phyloP scores from a whole-genome alignment of 2,888 invertebrate species.

The Trachelus tabidus region DNA sequence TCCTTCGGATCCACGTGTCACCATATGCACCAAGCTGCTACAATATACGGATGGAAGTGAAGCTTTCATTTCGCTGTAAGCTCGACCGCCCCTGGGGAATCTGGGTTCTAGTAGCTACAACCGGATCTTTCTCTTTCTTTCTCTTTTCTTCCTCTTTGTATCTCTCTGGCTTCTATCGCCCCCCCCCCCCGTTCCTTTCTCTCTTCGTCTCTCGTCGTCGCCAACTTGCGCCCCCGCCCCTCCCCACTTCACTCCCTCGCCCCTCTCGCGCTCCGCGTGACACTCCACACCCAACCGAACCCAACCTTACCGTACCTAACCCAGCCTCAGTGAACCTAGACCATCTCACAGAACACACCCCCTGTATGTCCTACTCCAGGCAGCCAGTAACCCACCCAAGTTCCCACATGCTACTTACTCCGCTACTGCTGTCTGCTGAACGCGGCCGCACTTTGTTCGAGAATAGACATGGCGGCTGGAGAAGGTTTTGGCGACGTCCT shows the following conservation, averaged over 20 bases:
- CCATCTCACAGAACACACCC: constrained; percentile 2
- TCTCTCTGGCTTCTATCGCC: not conserved
- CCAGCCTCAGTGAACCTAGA: constrained; percentile 21
- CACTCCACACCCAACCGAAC: constrained; percentile 26
- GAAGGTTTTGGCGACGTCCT: not conserved
- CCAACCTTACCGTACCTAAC: constrained; percentile 7
- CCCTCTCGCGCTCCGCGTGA: constrained; percentile 17
- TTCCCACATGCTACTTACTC: constrained; percentile 20
- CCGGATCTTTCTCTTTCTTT: constrained; percentile 28
- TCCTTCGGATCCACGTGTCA: constrained; percentile 57
- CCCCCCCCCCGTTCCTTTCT: not conserved
- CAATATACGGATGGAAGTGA: constrained; percentile 53
- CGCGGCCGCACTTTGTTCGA: constrained; percentile 23
- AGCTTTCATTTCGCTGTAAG: constrained; percentile 52
- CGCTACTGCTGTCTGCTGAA: constrained; percentile 15
- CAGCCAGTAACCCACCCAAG: constrained; percentile 31
- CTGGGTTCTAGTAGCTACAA: constrained; percentile 42
- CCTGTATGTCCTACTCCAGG: constrained; percentile 26
- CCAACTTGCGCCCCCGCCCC: constrained; percentile 10
- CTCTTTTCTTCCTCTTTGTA: constrained; percentile 15
- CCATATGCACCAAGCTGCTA: constrained; percentile 40
- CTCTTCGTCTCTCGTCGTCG: constrained; percentile 20
- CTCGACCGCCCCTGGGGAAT: constrained; percentile 52
- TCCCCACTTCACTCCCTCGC: constrained; percentile 3
- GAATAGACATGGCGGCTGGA: constrained; percentile 18